Evolutionary conservation across 2,113 vertebrate species (phyloP).

Genomic region (Barbus barbus): DNA sequence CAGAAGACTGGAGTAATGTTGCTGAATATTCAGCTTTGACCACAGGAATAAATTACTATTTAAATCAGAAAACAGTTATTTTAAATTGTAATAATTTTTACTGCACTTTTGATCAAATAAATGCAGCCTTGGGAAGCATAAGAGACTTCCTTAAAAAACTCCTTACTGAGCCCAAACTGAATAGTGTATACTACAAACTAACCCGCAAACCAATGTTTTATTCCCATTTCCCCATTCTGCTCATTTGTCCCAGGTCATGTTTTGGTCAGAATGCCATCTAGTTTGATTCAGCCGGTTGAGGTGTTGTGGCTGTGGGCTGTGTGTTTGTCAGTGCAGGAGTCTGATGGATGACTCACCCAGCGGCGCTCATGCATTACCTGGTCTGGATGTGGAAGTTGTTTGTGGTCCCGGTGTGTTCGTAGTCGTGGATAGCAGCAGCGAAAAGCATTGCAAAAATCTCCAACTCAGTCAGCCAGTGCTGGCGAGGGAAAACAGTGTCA

Average conservation of each 20-base stretch:
- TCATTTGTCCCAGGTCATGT: neutral
- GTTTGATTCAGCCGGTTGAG: slow-evolving; percentile 22
- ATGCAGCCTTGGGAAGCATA: neutral
- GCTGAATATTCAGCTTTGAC: no score
- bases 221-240: neutral
- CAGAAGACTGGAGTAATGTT: no score
- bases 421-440: slow-evolving; percentile 95
- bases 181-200: neutral
- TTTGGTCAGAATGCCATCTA: neutral
- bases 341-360: slow-evolving; percentile 51
- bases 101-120: neutral
- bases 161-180: neutral
- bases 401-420: slow-evolving; percentile 97
- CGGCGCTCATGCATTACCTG: slow-evolving; percentile 68
- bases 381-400: slow-evolving; percentile 99
- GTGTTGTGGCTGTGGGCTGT: slow-evolving; percentile 46
- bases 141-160: neutral
- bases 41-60: no score
- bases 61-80: neutral
- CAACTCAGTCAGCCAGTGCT: slow-evolving; percentile 98
- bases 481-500: slow-evolving; percentile 56
- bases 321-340: slow-evolving; percentile 39
- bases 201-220: neutral
- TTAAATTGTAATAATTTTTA: neutral
- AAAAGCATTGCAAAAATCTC: slow-evolving; percentile 99